Evolutionary conservation across 2,113 vertebrate species (phyloP).

Genomic region (Trematocara variabile): DNA sequence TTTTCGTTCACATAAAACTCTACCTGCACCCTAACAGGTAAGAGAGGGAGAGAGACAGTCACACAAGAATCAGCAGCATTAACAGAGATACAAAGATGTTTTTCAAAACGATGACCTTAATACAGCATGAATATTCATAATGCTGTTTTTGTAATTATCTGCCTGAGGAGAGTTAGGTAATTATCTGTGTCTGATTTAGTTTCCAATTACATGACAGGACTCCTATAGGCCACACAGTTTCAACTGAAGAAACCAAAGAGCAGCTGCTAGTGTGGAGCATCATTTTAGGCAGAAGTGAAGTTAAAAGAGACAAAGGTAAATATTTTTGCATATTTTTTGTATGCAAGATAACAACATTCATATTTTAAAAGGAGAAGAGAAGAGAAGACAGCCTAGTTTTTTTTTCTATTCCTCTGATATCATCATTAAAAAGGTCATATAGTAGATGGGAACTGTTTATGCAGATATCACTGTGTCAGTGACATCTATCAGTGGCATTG

Average conservation of each 20-base stretch:
- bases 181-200: slow-evolving; percentile 20
- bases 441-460: background rate
- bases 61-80: background rate
- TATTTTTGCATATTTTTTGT: background rate
- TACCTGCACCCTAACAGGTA: slow-evolving; percentile 73
- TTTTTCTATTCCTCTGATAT: background rate
- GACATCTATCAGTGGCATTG: background rate
- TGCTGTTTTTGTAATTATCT: slow-evolving; percentile 14
- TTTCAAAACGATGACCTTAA: background rate
- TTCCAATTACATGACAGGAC: background rate
- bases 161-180: background rate
- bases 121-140: slow-evolving; percentile 16
- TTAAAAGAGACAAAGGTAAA: background rate
- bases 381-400: background rate
- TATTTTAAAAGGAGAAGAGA: background rate
- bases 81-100: background rate
- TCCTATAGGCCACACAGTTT: background rate
- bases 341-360: background rate
- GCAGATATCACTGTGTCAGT: background rate
- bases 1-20: slow-evolving; percentile 85
- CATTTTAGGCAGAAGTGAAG: background rate
- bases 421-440: background rate
- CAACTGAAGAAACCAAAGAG: background rate
- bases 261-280: background rate
- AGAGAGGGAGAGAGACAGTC: background rate